Evolutionary conservation across 2,113 vertebrate genomes (phyloP), one percentile per base, ranked within the genome.

Genomic region (Cinclus mexicanus): DNA sequence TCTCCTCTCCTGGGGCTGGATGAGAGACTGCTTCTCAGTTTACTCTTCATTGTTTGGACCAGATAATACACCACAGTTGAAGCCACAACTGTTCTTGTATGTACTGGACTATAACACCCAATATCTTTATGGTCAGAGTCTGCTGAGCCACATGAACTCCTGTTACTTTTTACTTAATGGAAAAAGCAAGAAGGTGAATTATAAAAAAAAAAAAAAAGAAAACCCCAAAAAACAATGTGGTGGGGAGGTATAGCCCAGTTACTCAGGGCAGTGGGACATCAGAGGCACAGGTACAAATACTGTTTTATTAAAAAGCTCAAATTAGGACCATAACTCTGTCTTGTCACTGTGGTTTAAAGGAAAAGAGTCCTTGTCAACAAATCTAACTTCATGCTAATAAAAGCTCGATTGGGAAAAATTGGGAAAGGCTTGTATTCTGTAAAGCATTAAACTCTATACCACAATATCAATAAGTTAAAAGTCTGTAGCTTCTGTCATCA

Each of bases 211-310:
- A 44, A 37, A 37, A 37, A 37, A 37, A 37, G 35, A 37, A 37
- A 37, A 37, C 35, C 8, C 35, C 35, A 37, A 37, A 49, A 5
- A 1, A 2, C n/a, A 41, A 33, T 1, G 1, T 10, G 14, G 14
- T 12, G 4, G 5, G 52, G 26, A 35, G 21, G 7, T 42, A 41
- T 5, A 52, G 29, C 17, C 10, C 31, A 39, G 17, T 53, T 41
- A 53, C 16, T 56, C 22, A 42, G 71, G 35, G 42, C 49, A 76
- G 15, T 14, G 59, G 44, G 26, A 68, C 19, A 25, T n/a, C 13
- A 87, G 39, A 84, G 52, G 41, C 41, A 56, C 25, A 42, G 35
- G 33, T 33, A 37, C 9, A 68, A 57, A 33, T 52, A 8, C 0
- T 52, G 25, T 16, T 67, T 47, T 9, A 93, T 69, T 64, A 23